These are phyloP conservation scores for Anoura caudifer DNA, from an alignment of 2,113 vertebrate species.

Conservation along the genomic window DNA sequence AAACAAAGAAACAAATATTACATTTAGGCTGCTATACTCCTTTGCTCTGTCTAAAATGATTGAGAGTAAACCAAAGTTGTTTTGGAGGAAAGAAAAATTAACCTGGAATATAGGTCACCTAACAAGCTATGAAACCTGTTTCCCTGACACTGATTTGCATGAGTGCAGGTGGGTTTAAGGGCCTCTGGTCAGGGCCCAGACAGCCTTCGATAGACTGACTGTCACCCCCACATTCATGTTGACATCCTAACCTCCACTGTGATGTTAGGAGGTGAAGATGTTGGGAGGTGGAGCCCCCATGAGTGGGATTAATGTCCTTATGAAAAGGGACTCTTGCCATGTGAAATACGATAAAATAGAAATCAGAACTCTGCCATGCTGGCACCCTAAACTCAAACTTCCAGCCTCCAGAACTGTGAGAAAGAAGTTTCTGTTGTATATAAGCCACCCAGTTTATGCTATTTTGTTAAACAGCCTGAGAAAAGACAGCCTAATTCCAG, in stretches of 20 bases:
- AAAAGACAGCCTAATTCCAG: background rate
- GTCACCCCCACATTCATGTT: background rate
- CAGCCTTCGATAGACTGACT: background rate
- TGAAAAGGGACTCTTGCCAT: background rate
- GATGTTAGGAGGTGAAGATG: background rate
- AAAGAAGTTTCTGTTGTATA: background rate
- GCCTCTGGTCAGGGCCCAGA: background rate
- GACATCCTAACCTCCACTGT: background rate
- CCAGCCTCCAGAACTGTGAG: background rate
- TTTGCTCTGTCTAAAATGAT: background rate
- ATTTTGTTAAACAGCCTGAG: background rate
- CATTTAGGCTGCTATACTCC: background rate
- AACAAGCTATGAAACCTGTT: background rate
- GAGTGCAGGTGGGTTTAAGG: background rate
- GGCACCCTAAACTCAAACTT: background rate
- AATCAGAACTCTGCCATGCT: background rate
- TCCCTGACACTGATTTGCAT: background rate
- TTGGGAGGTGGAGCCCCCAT: background rate
- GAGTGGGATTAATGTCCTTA: background rate
- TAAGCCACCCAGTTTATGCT: background rate
- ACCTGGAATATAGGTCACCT: background rate
- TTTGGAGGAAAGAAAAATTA: background rate
- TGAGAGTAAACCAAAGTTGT: background rate
- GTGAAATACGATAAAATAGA: background rate
- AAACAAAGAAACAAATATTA: constrained; percentile 57